Evolutionary conservation across 2,113 vertebrate genomes (phyloP), one percentile per base, ranked within the genome.

Genomic region (Aleadryas rufinucha): DNA sequence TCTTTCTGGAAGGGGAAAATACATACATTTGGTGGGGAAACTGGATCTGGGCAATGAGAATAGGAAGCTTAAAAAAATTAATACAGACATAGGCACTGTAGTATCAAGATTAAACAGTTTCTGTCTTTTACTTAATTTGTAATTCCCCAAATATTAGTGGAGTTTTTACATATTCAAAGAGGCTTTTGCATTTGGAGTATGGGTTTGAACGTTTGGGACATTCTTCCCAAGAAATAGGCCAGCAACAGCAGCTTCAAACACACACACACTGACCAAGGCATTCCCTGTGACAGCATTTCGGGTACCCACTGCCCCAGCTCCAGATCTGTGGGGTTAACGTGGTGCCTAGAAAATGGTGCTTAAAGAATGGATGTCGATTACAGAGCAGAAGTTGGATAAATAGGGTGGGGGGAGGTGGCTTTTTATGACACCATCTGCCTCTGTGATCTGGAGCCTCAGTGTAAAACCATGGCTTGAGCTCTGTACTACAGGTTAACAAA

Each of bases 391-490:
- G 88, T 30, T 68, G 95, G 84, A 87, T 95, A 91, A 94, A 71
- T 49, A 63, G 90, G 60, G 57, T 60, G 49, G 79, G 52, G 65
- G 63, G 63, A 90, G 81, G 79, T 87, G 79, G 57, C 37, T 2
- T 88, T 95, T 97, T 93, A 57, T 93, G 89, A 13, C 84, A 93
- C 97, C 97, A 97, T 97, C 97, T 97, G 96, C 87, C 94, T 56
- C 94, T 89, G 77, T 87, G 92, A 59, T 94, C 74, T 90, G 90
- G 84, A 93, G 79, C 66, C 54, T 75, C 86, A 7, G 7, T 78
- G 79, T 90, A 91, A 95, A 96, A 77, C 64, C 65, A 5, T 53
- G 79, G 90, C 90, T 80, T 33, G 59, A 78, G 87, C 91, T 83
- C 79, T n/a, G 11, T 14, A 4, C 78, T 57, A 3, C 5, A 31